phyloP scores from a whole-genome alignment of 2,888 invertebrate genomes.

The Drosophila cognata region DNA sequence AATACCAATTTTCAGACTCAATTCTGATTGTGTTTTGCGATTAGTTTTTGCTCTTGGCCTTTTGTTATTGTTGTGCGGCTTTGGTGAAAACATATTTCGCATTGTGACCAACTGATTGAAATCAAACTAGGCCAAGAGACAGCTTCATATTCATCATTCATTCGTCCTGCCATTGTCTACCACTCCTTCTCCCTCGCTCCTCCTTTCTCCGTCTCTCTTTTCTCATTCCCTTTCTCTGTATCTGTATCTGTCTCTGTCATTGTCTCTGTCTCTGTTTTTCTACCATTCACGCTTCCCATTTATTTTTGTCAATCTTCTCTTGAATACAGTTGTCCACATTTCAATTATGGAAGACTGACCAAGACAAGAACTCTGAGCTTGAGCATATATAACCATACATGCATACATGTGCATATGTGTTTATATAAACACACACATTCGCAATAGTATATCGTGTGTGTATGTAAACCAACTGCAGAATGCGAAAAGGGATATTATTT shows the following conservation, averaged over 20 bases:
- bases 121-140: conserved; percentile 33
- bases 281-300: background rate
- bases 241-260: background rate
- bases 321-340: background rate
- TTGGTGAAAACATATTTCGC: conserved; percentile 21
- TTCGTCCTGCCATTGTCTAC: conserved; percentile 11
- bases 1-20: background rate
- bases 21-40: conserved; percentile 14
- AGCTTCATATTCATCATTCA: conserved; percentile 10
- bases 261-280: background rate
- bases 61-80: background rate
- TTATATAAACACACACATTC: background rate
- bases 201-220: background rate
- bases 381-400: background rate
- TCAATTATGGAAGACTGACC: background rate
- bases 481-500: background rate
- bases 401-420: background rate
- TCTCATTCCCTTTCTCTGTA: background rate
- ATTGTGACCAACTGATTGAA: conserved; percentile 50
- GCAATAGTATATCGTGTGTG: background rate
- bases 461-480: background rate
- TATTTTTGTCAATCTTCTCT: background rate
- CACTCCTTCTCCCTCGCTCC: background rate
- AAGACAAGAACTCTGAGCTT: background rate
- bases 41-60: conserved; percentile 14